A percentile compares a stretch with the other conserved stretches of the same genome.
Evolutionary conservation across 2,113 vertebrate genomes (phyloP).

Genomic region (Phrynosoma blainvillii): DNA sequence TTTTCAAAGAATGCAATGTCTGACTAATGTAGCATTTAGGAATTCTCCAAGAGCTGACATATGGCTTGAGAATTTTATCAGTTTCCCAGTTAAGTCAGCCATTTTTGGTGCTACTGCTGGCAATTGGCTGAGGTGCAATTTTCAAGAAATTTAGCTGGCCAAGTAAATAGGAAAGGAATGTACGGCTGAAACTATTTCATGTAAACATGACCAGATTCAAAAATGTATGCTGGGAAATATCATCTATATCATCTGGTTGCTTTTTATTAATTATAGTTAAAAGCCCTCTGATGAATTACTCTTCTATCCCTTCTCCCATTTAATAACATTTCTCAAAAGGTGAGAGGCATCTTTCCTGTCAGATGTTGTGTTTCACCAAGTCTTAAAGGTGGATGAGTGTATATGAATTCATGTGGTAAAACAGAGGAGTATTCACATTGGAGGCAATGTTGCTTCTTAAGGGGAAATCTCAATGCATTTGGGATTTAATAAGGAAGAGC

Average conservation of each 20-base stretch:
- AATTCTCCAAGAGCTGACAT: constrained; percentile 55
- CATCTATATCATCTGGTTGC: neutral
- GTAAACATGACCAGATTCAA: neutral
- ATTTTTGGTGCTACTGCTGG: constrained; percentile 54
- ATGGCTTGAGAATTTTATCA: constrained; percentile 56
- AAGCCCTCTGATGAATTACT: neutral
- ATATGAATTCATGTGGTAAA: neutral
- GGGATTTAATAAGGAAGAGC: neutral
- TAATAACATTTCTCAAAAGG: neutral
- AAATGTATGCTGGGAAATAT: neutral
- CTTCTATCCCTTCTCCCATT: neutral
- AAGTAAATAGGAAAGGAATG: constrained; percentile 21
- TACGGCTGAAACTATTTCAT: constrained; percentile 8
- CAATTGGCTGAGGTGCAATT: constrained; percentile 33
- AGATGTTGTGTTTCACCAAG: neutral
- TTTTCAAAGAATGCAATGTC: constrained; percentile 52
- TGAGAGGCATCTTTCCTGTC: neutral
- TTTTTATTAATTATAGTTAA: constrained; percentile 6
- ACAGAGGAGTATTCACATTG: neutral
- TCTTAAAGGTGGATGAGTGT: neutral
- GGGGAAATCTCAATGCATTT: neutral
- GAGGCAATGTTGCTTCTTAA: neutral
- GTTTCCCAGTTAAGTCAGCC: constrained; percentile 57
- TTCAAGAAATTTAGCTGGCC: neutral
- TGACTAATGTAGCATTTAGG: constrained; percentile 44